These are phyloP conservation scores for Toxonevra muliebris DNA, from an alignment of 2,888 invertebrate species.

Conservation along the genomic window DNA sequence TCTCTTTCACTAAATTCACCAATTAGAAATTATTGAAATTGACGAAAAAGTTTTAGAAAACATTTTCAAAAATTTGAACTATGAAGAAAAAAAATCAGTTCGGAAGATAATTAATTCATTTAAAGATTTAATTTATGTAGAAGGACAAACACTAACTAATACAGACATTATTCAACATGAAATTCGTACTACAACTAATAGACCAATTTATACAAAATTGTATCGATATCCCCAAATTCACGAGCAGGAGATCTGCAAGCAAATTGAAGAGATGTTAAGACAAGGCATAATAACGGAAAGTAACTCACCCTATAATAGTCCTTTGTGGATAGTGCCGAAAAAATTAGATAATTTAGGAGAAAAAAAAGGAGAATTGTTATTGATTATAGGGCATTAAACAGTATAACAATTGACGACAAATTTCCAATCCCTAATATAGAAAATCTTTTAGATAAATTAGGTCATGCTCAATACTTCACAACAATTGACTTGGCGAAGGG, in stretches of 20 bases:
- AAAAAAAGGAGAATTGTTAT: conserved; percentile 15
- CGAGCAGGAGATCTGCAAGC: no score
- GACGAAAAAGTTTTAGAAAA: background rate
- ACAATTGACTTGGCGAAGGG: conserved; percentile 14
- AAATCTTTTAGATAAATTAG: conserved; percentile 13
- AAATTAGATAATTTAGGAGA: conserved; percentile 15
- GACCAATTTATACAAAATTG: background rate
- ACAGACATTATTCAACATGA: background rate
- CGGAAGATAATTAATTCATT: background rate
- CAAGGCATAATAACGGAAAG: no score
- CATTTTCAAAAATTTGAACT: background rate
- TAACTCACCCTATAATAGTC: no score
- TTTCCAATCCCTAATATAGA: conserved; percentile 10
- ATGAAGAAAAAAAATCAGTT: background rate
- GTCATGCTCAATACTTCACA: conserved; percentile 11
- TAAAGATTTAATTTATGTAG: conserved; percentile 1
- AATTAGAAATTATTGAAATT: background rate
- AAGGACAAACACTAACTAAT: conserved; percentile 3
- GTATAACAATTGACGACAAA: conserved; percentile 9
- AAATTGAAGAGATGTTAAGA: no score
- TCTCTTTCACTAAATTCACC: background rate
- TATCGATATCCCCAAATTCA: no score
- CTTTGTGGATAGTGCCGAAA: background rate
- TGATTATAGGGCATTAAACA: conserved; percentile 15
- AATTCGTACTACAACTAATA: conserved; percentile 1